Conservation (phyloP, 2,797 vertebrate genomes). For the Gila robusta region DNA sequence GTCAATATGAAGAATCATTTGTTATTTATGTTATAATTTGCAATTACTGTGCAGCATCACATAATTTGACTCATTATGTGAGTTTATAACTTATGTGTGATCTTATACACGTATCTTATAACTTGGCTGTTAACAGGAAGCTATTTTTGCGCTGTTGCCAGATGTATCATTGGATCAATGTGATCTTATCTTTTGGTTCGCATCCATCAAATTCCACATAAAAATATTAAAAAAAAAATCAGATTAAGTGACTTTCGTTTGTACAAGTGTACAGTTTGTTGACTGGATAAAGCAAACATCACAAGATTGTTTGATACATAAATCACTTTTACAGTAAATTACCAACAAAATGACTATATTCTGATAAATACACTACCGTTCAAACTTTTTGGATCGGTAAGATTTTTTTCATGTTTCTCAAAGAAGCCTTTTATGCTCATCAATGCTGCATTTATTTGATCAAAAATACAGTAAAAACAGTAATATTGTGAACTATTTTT, state of each 20-base stretch:
- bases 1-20: background rate
- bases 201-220: no score
- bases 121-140: background rate
- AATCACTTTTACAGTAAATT: background rate
- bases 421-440: background rate
- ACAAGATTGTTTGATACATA: background rate
- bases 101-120: background rate
- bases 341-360: background rate
- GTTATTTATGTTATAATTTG: background rate
- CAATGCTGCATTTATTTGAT: background rate
- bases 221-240: background rate
- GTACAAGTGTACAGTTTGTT: background rate
- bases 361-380: background rate
- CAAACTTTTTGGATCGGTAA: background rate
- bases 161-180: background rate
- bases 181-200: constrained; percentile 8
- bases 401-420: background rate
- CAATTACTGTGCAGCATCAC: background rate
- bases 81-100: background rate
- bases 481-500: background rate
- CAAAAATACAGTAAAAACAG: background rate
- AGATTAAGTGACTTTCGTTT: background rate
- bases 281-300: background rate
- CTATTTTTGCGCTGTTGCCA: background rate
- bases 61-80: background rate